Conservation (phyloP, 2,797 vertebrate genomes). For the Anniella stebbinsi region DNA sequence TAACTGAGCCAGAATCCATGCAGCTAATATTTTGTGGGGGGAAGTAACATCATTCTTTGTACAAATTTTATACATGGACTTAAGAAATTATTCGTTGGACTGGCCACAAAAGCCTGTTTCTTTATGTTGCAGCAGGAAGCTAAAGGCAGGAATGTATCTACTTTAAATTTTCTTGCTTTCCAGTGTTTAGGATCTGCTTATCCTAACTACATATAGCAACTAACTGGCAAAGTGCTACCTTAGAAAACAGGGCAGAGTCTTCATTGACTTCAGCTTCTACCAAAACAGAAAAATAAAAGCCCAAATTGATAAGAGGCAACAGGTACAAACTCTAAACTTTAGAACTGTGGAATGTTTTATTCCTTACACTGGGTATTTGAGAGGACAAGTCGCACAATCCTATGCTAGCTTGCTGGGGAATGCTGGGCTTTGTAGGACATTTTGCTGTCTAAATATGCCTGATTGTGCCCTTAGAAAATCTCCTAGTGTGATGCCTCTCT, state of each 20-base stretch:
- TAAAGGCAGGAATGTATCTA: neutral
- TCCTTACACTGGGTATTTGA: neutral
- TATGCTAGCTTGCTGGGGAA: no score
- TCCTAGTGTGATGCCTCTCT: neutral
- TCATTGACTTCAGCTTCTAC: neutral
- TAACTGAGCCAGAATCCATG: neutral
- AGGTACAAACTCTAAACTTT: neutral
- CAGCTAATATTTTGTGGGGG: neutral
- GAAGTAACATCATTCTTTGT: neutral
- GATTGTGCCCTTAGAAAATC: neutral
- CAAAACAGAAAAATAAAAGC: neutral
- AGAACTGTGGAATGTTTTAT: neutral
- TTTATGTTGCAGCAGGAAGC: no score
- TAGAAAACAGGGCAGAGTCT: neutral
- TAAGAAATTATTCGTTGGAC: neutral
- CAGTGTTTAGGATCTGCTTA: neutral
- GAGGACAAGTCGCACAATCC: neutral
- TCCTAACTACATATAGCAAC: neutral
- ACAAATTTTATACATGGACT: neutral
- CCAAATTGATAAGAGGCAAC: neutral
- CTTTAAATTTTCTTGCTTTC: neutral
- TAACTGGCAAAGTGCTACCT: neutral
- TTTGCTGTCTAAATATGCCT: no score
- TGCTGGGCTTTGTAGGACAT: no score
- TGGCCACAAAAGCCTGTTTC: neutral